phyloP scores from a whole-genome alignment of 2,113 vertebrate species.

The Nyctereutes procyonoides region DNA sequence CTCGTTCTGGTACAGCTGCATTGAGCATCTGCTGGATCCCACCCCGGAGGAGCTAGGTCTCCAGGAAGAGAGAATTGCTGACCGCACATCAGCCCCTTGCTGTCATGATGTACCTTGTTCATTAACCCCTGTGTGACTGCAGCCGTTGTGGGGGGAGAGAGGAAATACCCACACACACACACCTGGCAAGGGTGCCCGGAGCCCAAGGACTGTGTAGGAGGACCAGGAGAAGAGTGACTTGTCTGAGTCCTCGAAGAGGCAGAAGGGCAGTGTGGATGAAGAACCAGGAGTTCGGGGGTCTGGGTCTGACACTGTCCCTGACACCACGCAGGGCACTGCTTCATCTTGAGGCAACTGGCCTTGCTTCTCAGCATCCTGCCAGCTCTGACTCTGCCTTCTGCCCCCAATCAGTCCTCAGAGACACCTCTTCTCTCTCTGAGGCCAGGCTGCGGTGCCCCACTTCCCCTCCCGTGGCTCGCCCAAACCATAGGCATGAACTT shows the following conservation, averaged over 20 bases:
- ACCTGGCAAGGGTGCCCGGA: background rate
- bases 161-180: no score
- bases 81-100: background rate
- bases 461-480: background rate
- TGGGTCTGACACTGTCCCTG: background rate
- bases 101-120: background rate
- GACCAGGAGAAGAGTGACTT: no score
- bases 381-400: background rate
- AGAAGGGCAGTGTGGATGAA: background rate
- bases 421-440: accelerated
- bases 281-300: background rate
- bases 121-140: background rate
- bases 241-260: background rate
- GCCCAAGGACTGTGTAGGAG: background rate
- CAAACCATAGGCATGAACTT: background rate
- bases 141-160: background rate
- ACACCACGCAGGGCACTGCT: accelerated
- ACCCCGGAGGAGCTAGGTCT: background rate
- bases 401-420: background rate
- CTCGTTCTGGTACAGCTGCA: background rate
- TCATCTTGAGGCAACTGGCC: background rate
- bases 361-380: background rate
- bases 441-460: background rate
- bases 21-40: background rate
- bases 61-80: background rate